Conservation (phyloP, 2,113 vertebrate genomes). For the Pedionomus torquatus region DNA sequence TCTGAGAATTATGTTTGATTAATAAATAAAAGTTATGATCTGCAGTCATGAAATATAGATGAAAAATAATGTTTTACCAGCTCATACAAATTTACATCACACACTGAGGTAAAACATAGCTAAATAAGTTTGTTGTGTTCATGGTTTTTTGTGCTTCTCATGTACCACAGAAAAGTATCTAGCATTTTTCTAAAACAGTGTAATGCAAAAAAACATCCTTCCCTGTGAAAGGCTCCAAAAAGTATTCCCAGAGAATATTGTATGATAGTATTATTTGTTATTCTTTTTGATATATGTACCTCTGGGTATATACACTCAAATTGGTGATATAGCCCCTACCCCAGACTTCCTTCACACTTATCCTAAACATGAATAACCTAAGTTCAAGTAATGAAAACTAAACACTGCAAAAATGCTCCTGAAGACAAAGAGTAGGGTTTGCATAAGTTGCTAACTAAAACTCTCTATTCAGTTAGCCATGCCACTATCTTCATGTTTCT, state of each 20-base stretch:
- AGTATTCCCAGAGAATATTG: not conserved
- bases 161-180: not conserved
- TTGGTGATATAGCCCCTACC: not conserved
- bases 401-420: slow-evolving; percentile 9
- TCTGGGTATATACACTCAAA: not conserved
- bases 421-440: slow-evolving; percentile 52
- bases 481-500: slow-evolving; percentile 74
- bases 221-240: not conserved
- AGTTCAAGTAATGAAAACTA: slow-evolving; percentile 61
- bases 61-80: not conserved
- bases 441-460: slow-evolving; percentile 67
- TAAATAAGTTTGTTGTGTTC: not conserved
- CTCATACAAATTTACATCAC: not conserved
- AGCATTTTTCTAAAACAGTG: not conserved
- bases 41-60: not conserved
- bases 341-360: not conserved
- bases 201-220: not conserved
- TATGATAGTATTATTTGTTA: not conserved
- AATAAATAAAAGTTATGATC: not conserved
- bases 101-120: not conserved
- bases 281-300: not conserved
- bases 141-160: not conserved
- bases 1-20: not conserved
- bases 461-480: slow-evolving; percentile 62
- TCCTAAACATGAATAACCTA: slow-evolving; percentile 30